Conservation (phyloP, 2,113 vertebrate species). For the Microcebus tavaratra region DNA sequence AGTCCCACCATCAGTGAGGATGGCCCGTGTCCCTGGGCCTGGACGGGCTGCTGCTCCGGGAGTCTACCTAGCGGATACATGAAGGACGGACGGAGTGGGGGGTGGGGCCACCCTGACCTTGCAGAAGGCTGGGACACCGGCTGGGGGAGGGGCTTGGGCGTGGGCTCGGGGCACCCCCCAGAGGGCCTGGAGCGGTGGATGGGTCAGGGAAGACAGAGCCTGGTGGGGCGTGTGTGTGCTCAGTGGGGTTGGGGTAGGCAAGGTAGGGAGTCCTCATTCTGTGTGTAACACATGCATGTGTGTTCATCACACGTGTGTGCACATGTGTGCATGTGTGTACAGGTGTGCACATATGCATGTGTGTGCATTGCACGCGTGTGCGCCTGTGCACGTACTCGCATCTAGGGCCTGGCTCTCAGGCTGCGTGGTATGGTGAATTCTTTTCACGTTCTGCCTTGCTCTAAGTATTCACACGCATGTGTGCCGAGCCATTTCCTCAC, state of each 20-base stretch:
- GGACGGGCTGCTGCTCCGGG: not conserved
- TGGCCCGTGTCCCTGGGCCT: not conserved
- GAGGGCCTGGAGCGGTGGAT: not conserved
- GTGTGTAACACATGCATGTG: too few relatives aligned
- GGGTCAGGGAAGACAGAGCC: not conserved
- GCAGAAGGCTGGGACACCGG: not conserved
- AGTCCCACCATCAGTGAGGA: not conserved
- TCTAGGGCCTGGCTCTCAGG: not conserved
- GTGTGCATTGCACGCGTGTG: not conserved
- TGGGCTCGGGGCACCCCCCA: not conserved
- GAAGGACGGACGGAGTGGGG: not conserved
- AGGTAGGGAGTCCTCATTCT: not conserved
- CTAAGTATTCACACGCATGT: not conserved
- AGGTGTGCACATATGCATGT: too few relatives aligned
- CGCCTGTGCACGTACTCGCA: fast-evolving
- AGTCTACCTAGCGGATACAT: fast-evolving
- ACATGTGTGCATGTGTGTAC: not conserved
- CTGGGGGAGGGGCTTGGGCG: not conserved
- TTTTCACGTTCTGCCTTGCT: not conserved
- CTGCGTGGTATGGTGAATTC: not conserved
- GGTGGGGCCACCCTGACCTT: not conserved
- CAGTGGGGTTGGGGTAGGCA: not conserved
- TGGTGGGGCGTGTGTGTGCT: not conserved
- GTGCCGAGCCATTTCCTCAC: not conserved
- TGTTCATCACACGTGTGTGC: not conserved